A percentile compares a stretch with the other conserved stretches of the same genome.
These are phyloP conservation scores for Anoncus sp. DNA, from an alignment of 2,888 invertebrate species.

Conservation along the genomic window DNA sequence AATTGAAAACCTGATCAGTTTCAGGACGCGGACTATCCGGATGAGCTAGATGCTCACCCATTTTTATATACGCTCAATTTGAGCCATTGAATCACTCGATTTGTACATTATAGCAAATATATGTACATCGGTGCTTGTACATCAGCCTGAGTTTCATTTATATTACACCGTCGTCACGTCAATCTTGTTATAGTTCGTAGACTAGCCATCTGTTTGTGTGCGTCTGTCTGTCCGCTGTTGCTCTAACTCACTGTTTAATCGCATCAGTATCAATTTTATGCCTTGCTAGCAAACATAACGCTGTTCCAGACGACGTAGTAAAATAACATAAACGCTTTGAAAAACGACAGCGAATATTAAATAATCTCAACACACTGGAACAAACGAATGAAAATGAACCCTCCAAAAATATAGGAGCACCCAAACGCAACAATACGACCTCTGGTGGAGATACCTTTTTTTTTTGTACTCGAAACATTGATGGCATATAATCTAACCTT, in stretches of 20 bases:
- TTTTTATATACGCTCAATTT: constrained; percentile 38
- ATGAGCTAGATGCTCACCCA: constrained; percentile 46
- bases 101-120: constrained; percentile 14
- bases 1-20: constrained; percentile 19
- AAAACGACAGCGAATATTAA: constrained; percentile 3
- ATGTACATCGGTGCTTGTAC: constrained; percentile 46
- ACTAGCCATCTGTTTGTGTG: constrained; percentile 73
- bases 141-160: constrained; percentile 67
- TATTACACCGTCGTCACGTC: constrained; percentile 72
- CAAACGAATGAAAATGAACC: background rate
- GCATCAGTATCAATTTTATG: constrained; percentile 34
- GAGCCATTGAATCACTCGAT: constrained; percentile 29
- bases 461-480: too few relatives aligned
- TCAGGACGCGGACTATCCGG: constrained; percentile 29
- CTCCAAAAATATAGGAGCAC: too few relatives aligned
- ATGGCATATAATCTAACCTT: too few relatives aligned
- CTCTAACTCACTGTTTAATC: constrained; percentile 50
- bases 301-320: constrained; percentile 4
- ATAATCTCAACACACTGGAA: background rate
- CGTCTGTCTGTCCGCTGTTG: constrained; percentile 57
- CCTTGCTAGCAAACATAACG: constrained; percentile 20
- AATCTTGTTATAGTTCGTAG: constrained; percentile 77
- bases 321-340: background rate
- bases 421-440: too few relatives aligned
- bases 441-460: background rate